Percentiles rank a stretch among this genome's conserved stretches.
These are phyloP conservation scores for Coenonympha arcania DNA, from an alignment of 2,888 invertebrate species.

Conservation along the genomic window DNA sequence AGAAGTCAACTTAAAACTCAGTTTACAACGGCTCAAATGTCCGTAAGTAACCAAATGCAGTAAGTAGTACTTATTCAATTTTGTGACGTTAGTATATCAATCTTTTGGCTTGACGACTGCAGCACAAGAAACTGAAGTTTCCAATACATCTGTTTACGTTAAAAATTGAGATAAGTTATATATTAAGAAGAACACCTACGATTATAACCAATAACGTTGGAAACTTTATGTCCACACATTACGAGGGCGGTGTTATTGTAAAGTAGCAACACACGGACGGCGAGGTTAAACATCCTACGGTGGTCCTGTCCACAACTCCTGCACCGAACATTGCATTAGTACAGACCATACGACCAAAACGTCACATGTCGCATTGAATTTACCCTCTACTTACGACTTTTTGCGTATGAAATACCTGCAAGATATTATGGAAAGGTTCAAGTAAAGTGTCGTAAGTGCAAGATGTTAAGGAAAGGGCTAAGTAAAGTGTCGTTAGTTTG, in stretches of 20 bases:
- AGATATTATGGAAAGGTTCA: conserved; percentile 11
- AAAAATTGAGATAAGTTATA: not conserved
- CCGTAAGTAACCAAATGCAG: no score
- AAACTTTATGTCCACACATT: conserved; percentile 43
- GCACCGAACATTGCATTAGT: conserved; percentile 37
- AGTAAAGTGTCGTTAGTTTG: not conserved
- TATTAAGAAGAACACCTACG: conserved; percentile 22
- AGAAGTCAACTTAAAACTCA: no score
- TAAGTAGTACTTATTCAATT: no score
- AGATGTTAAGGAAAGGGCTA: conserved; percentile 11
- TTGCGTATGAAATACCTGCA: not conserved
- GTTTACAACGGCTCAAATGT: no score
- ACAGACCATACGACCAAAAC: not conserved
- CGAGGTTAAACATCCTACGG: conserved; percentile 60
- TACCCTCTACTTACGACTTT: conserved; percentile 31
- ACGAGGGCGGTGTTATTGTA: conserved; percentile 50
- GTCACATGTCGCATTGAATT: conserved; percentile 13
- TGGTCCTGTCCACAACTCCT: conserved; percentile 43
- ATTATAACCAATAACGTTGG: conserved; percentile 29
- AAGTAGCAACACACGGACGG: conserved; percentile 36
- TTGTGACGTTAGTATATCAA: no score
- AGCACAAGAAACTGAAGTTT: no score
- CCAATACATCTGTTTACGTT: not conserved
- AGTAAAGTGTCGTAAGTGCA: not conserved
- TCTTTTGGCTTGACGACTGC: no score